Evolutionary conservation across 2,888 invertebrate genomes (phyloP).

Genomic region (Amphipyra tragopoginis): DNA sequence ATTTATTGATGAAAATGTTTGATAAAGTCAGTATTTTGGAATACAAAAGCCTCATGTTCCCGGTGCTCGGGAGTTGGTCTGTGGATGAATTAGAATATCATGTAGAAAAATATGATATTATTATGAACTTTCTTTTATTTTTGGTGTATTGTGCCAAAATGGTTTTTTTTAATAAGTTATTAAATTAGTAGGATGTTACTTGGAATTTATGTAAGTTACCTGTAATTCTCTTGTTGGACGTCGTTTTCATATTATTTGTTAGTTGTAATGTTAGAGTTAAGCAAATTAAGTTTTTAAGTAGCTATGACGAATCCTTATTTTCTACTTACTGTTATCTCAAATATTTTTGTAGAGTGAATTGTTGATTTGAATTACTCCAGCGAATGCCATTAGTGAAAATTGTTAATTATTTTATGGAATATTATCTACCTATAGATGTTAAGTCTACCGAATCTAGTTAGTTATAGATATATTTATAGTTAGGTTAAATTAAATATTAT

Average conservation of each 20-base stretch:
- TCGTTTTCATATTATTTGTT: slow-evolving; percentile 44
- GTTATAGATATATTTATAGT: slow-evolving; percentile 65
- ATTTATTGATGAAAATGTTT: too few species aligned
- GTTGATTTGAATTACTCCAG: slow-evolving; percentile 63
- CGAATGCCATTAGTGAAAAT: slow-evolving; percentile 83
- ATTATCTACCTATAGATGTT: slow-evolving; percentile 44
- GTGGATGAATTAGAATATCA: slow-evolving; percentile 17
- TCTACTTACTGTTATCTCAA: slow-evolving; percentile 61
- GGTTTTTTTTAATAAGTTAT: slow-evolving; percentile 62
- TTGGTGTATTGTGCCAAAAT: slow-evolving; percentile 82
- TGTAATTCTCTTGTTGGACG: slow-evolving; percentile 49
- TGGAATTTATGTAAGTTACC: slow-evolving; percentile 66
- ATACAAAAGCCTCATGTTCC: slow-evolving; percentile 11
- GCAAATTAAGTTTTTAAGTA: slow-evolving; percentile 46
- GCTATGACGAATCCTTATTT: slow-evolving; percentile 49
- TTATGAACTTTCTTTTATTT: slow-evolving; percentile 54
- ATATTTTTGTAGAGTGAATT: slow-evolving; percentile 56
- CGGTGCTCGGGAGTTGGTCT: slow-evolving; percentile 7
- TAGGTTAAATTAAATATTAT: slow-evolving; percentile 61
- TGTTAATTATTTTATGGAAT: slow-evolving; percentile 57
- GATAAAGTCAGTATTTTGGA: slow-evolving; percentile 22
- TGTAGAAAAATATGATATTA: slow-evolving; percentile 27
- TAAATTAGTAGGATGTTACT: slow-evolving; percentile 60
- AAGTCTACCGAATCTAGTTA: slow-evolving; percentile 55
- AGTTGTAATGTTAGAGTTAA: slow-evolving; percentile 40